Conservation (phyloP, 2,797 vertebrate species). For the Acipenser oxyrinchus region DNA sequence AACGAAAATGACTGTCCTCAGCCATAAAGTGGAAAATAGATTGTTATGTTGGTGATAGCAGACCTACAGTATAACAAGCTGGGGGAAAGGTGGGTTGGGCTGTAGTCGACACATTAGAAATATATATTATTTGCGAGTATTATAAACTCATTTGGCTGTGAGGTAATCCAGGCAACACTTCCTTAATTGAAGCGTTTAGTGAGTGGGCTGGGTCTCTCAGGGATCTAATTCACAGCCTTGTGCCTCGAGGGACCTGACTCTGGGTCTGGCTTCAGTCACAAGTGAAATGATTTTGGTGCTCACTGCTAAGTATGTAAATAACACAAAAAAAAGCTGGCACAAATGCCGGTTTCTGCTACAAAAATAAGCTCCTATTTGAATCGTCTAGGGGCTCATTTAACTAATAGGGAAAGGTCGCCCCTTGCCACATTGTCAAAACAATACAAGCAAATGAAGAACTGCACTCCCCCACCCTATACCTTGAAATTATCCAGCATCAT, state of each 20-base stretch:
- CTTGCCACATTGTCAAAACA: neutral
- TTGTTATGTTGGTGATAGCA: too few relatives aligned
- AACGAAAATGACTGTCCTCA: too few relatives aligned
- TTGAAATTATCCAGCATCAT: too few relatives aligned
- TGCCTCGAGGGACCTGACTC: conserved; percentile 22
- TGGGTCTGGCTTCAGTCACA: conserved; percentile 35
- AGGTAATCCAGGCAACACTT: conserved; percentile 52
- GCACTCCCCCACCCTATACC: neutral
- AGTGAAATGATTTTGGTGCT: conserved; percentile 10
- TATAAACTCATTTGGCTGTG: conserved; percentile 39
- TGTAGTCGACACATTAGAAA: too few relatives aligned
- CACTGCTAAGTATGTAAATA: neutral
- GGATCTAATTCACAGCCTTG: conserved; percentile 28
- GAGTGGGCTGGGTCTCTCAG: conserved; percentile 40
- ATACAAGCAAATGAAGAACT: neutral
- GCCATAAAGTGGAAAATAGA: too few relatives aligned
- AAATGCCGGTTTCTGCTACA: neutral
- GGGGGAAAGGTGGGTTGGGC: too few relatives aligned
- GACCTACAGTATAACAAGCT: too few relatives aligned
- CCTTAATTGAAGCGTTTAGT: conserved; percentile 55
- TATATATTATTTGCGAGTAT: conserved; percentile 31
- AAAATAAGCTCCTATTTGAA: neutral
- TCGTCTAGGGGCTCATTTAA: neutral
- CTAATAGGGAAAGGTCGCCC: conserved; percentile 2
- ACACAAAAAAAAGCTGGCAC: neutral